Evolutionary conservation across 2,797 vertebrate species (phyloP).

Genomic region (Schizopygopsis malacanthus): DNA sequence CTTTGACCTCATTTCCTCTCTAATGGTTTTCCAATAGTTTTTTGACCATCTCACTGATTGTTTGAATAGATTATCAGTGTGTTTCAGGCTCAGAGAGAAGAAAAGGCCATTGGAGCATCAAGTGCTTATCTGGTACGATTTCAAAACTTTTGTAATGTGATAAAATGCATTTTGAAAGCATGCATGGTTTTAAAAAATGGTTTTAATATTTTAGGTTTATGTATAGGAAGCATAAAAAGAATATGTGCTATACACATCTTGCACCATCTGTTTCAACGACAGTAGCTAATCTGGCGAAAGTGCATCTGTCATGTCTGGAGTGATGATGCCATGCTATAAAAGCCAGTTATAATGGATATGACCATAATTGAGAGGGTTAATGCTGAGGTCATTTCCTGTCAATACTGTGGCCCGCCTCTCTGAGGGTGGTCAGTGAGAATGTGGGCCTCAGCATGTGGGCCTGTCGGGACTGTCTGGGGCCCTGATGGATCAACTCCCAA

Average conservation of each 20-base stretch:
- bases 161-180: not conserved
- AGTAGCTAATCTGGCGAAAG: constrained; percentile 25
- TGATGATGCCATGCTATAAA: constrained; percentile 44
- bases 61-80: constrained; percentile 21
- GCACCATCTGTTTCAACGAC: not conserved
- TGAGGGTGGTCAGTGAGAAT: constrained; percentile 59
- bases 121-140: not conserved
- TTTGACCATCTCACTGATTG: constrained; percentile 31
- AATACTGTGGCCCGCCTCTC: constrained; percentile 45
- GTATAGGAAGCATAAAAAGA: not conserved
- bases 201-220: not conserved
- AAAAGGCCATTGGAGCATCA: not conserved
- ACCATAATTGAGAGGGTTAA: constrained; percentile 54
- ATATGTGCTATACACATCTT: not conserved
- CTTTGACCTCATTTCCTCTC: constrained; percentile 36
- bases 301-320: constrained; percentile 47
- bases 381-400: constrained; percentile 60
- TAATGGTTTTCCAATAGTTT: constrained; percentile 39
- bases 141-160: not conserved
- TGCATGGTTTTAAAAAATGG: not conserved
- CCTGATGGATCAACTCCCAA: constrained; percentile 56
- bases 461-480: constrained; percentile 57
- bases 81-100: constrained; percentile 4
- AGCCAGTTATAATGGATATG: constrained; percentile 50
- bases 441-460: constrained; percentile 54